Evolutionary conservation across 2,888 invertebrate species (phyloP).

Genomic region (Drosophila flavopinicola): DNA sequence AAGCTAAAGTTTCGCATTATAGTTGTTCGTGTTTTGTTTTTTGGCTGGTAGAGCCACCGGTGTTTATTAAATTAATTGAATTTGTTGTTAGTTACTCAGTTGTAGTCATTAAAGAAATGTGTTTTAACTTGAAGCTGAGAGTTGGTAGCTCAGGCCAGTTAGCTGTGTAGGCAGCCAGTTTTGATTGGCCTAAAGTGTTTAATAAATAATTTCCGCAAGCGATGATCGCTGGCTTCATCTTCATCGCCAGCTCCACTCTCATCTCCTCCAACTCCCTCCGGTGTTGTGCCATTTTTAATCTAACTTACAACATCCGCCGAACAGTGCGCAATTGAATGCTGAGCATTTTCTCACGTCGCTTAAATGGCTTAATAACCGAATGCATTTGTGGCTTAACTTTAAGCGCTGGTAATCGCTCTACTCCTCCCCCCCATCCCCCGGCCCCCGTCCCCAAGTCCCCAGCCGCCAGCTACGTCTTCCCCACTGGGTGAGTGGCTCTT

Average conservation of each 20-base stretch:
- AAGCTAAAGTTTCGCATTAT: constrained; percentile 45
- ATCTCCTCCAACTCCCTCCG: constrained; percentile 10
- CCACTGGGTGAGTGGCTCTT: constrained; percentile 21
- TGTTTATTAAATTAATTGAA: constrained; percentile 73
- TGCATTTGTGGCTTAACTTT: constrained; percentile 77
- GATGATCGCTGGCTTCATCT: constrained; percentile 37
- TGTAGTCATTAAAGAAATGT: constrained; percentile 62
- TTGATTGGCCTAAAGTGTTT: constrained; percentile 64
- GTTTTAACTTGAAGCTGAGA: constrained; percentile 20
- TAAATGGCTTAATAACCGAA: constrained; percentile 78
- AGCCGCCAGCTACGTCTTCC: no score
- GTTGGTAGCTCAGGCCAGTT: not conserved
- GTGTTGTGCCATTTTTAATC: constrained; percentile 39
- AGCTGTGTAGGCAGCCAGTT: constrained; percentile 48
- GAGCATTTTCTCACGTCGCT: constrained; percentile 77
- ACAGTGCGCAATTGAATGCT: constrained; percentile 51
- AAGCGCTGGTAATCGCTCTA: constrained; percentile 62
- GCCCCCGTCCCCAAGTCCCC: no score
- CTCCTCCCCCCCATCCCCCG: not conserved
- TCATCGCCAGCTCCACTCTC: constrained; percentile 1
- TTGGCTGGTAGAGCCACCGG: constrained; percentile 42
- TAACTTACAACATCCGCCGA: constrained; percentile 60
- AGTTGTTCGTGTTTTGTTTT: constrained; percentile 33
- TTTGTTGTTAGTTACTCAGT: constrained; percentile 69
- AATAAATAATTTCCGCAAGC: constrained; percentile 75